Evolutionary conservation across 2,888 invertebrate genomes (phyloP), one percentile per base, ranked within the genome.

Genomic region (Limenitis camilla): DNA sequence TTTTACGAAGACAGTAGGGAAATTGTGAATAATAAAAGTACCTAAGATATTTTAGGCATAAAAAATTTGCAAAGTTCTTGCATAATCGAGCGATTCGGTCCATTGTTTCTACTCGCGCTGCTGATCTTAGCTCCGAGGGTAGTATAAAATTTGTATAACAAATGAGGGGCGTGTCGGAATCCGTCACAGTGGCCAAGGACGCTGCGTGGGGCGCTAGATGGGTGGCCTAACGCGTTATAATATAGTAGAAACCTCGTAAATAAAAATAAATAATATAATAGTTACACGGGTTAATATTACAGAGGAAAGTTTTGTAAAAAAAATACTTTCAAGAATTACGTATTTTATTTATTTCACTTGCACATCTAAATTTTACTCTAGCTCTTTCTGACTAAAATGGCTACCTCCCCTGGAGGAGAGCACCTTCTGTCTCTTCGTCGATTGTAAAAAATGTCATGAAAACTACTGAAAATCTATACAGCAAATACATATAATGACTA

Each of bases 71-170:
- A 50, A 47, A 36, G 30, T 50, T 52, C 52, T 55, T 52, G 52
- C 55, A 56, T 50, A 52, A 55, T 55, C 50, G 48, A 49, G 39
- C 31, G 61, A 52, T 59, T 54, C 48, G 55, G 43, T 66, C 69
- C 71, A 76, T 78, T 76, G 77, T 79, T 78, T 69, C 72, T 71
- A 69, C 66, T 53, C 64, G 62, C 72, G 64, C 65, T 64, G 64
- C 65, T 66, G 62, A 58, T 65, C 62, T 76, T 81, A 68, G 84
- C 84, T 86, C 71, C 78, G 74, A 86, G 86, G 86, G 83, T 84
- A 84, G 85, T 84, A 83, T 86, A 83, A 86, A 86, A 86, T 86
- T 86, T 87, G 86, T 87, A 86, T 87, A 87, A 86, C 83, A 86
- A 84, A 86, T 86, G 85, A 85, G 83, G 81, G 87, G 86, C 85